These are phyloP conservation scores for Charadrius vociferus DNA, from an alignment of 2,113 vertebrate species.

Conservation along the genomic window DNA sequence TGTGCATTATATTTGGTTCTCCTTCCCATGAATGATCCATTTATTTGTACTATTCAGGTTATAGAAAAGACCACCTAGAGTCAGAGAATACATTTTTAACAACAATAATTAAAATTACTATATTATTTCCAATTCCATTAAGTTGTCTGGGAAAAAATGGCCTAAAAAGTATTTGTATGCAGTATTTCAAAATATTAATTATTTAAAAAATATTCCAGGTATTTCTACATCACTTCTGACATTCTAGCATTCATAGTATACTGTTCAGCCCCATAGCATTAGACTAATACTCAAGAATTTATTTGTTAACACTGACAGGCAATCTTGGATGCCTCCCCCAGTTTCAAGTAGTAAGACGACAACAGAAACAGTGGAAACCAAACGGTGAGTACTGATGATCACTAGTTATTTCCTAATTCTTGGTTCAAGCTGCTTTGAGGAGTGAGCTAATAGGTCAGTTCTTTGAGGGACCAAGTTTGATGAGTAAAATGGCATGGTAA, in stretches of 20 bases:
- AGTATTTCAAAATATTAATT: neutral
- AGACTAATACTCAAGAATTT: neutral
- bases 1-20: neutral
- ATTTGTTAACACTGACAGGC: conserved; percentile 64
- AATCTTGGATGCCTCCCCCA: conserved; percentile 78
- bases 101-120: neutral
- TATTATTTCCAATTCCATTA: neutral
- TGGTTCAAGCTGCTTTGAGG: neutral
- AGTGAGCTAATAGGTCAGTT: neutral
- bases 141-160: neutral
- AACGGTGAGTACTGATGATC: conserved; percentile 33
- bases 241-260: neutral
- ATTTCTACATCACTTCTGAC: neutral
- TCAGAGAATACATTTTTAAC: neutral
- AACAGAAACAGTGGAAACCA: neutral
- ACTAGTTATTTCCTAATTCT: neutral
- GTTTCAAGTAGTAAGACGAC: conserved; percentile 29
- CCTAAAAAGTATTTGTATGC: neutral
- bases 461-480: neutral
- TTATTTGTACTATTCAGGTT: neutral
- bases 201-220: neutral
- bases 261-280: neutral
- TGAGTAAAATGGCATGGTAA: neutral
- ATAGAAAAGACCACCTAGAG: neutral
- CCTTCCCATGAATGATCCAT: neutral